Percentiles rank a stretch among this genome's conserved stretches.
These are phyloP conservation scores for Apodemus agrarius DNA, from an alignment of 2,797 vertebrate genomes.

Conservation along the genomic window DNA sequence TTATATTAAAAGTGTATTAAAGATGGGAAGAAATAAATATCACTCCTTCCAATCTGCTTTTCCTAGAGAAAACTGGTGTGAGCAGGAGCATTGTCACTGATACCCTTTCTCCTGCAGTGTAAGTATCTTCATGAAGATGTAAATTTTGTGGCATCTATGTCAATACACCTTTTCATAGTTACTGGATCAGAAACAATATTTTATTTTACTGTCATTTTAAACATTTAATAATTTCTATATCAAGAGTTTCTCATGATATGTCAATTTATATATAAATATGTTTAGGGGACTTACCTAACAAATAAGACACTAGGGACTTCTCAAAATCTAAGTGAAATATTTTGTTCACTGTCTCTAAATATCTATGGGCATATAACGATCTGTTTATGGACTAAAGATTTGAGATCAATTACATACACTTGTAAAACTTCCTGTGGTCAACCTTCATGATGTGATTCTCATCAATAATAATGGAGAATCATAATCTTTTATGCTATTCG, in stretches of 20 bases:
- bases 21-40: background rate
- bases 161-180: background rate
- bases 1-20: background rate
- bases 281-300: background rate
- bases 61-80: background rate
- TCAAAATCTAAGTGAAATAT: background rate
- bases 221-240: background rate
- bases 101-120: background rate
- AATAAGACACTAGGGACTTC: background rate
- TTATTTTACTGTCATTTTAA: background rate
- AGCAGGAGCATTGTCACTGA: background rate
- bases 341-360: background rate
- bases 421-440: background rate
- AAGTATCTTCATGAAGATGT: background rate
- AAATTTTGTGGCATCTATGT: background rate
- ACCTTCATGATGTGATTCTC: background rate
- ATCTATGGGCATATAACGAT: background rate
- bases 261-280: background rate
- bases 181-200: background rate
- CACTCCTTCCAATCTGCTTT: background rate
- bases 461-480: background rate
- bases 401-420: background rate
- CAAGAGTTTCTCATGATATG: background rate
- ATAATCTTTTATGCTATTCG: background rate
- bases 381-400: background rate